Evolutionary conservation across 53 echinoderm and acorn worm genomes (phyloP).

Genomic region (Antedon mediterranea): DNA sequence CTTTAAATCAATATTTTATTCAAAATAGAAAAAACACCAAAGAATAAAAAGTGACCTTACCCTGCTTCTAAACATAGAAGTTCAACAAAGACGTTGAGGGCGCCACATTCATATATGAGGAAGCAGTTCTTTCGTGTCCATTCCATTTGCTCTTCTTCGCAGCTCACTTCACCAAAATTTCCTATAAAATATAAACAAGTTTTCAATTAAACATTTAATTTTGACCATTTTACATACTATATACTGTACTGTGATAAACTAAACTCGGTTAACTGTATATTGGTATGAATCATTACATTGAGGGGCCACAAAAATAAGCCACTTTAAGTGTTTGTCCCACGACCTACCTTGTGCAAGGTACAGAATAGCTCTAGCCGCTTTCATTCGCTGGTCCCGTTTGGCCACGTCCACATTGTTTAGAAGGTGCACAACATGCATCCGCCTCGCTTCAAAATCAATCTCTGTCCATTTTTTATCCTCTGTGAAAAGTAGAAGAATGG

Average conservation of each 20-base stretch:
- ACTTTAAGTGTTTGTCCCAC: no score
- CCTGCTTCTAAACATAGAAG: constrained; percentile 24
- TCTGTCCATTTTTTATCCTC: constrained; percentile 81
- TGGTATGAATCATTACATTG: no score
- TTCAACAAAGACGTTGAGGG: constrained; percentile 88
- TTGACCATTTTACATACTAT: no score
- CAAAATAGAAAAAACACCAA: no score
- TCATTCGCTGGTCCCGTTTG: constrained; percentile 88
- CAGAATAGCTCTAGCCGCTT: constrained; percentile 72
- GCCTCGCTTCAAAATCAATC: constrained; percentile 24
- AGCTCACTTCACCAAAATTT: constrained; percentile 83
- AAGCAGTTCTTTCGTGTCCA: constrained; percentile 72
- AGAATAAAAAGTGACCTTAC: not conserved
- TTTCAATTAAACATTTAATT: no score
- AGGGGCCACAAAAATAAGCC: no score
- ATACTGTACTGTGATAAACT: no score
- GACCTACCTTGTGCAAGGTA: constrained; percentile 83
- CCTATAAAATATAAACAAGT: constrained; percentile 28
- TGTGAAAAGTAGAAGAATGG: constrained; percentile 2
- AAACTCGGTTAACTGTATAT: no score
- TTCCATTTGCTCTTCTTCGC: constrained; percentile 64
- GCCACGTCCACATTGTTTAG: constrained; percentile 83
- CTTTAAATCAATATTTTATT: no score
- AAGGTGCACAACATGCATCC: constrained; percentile 67
- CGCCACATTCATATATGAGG: constrained; percentile 75